phyloP scores from a whole-genome alignment of 1,140 invertebrate species.

The Oreohelix idahoensis region DNA sequence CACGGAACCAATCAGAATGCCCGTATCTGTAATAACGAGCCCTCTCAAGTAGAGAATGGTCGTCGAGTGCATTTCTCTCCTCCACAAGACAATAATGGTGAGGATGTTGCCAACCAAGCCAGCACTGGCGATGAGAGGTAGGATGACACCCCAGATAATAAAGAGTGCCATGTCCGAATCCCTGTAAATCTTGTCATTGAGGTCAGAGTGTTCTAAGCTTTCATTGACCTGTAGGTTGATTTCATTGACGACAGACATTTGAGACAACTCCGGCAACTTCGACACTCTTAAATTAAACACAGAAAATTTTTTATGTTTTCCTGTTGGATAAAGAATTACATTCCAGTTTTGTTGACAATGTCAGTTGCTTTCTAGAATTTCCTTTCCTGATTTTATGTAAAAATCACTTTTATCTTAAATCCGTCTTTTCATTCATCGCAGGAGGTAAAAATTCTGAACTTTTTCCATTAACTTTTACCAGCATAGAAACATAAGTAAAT shows the following conservation, averaged over 20 bases:
- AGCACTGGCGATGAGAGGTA: slow-evolving; percentile 60
- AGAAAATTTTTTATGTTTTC: too few species aligned
- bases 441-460: too few species aligned
- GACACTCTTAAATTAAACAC: not conserved
- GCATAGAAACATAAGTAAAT: too few species aligned
- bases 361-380: too few species aligned
- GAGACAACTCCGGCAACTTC: not conserved
- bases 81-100: slow-evolving; percentile 68
- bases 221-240: slow-evolving; percentile 63
- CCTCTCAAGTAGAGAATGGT: slow-evolving; percentile 68
- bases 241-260: slow-evolving; percentile 43
- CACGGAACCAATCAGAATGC: slow-evolving; percentile 45
- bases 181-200: slow-evolving; percentile 47
- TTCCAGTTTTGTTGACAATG: too few species aligned
- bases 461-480: too few species aligned
- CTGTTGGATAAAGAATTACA: too few species aligned
- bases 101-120: slow-evolving; percentile 69
- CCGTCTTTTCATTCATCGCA: too few species aligned
- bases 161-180: slow-evolving; percentile 55
- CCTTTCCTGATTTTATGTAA: too few species aligned
- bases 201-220: slow-evolving; percentile 51
- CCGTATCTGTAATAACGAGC: slow-evolving; percentile 66
- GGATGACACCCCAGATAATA: slow-evolving; percentile 63
- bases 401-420: too few species aligned
- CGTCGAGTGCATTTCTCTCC: slow-evolving; percentile 67